These are phyloP conservation scores for Heliocidaris erythrogramma DNA, from an alignment of 35 echinoderm and acorn worm genomes.

Conservation along the genomic window DNA sequence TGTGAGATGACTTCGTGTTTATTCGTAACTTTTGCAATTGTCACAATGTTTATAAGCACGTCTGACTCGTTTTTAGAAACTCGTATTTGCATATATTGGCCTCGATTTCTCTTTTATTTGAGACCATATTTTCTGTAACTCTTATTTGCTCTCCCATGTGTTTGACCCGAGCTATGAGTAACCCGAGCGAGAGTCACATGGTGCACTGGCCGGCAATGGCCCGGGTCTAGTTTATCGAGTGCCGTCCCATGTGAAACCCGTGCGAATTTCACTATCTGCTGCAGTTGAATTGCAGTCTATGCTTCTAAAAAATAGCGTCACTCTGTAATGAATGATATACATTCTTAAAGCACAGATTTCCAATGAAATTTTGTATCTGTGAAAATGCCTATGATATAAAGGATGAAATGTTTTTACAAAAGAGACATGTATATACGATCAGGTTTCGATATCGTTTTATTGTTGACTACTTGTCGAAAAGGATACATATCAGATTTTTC, in stretches of 20 bases:
- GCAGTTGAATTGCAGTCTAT: too few relatives aligned
- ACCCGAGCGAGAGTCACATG: background rate
- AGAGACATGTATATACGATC: too few relatives aligned
- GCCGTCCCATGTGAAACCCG: background rate
- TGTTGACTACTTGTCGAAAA: too few relatives aligned
- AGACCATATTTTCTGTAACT: background rate
- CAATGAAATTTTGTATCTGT: too few relatives aligned
- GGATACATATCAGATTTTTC: too few relatives aligned
- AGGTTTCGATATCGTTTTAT: too few relatives aligned
- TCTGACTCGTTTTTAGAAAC: background rate
- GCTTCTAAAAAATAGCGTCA: too few relatives aligned
- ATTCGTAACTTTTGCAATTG: constrained; percentile 34
- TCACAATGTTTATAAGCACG: constrained; percentile 37
- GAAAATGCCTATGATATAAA: too few relatives aligned
- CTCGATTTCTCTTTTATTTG: background rate
- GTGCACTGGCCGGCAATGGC: background rate
- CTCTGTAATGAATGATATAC: too few relatives aligned
- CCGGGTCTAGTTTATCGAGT: background rate
- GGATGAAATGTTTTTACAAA: too few relatives aligned
- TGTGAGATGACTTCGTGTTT: constrained; percentile 14
- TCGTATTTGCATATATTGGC: constrained; percentile 43
- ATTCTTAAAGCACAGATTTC: too few relatives aligned
- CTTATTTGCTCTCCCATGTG: background rate
- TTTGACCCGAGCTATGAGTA: background rate
- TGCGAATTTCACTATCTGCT: background rate